Conservation (phyloP, 2,888 invertebrate species). For the Eupeodes latifasciatus region DNA sequence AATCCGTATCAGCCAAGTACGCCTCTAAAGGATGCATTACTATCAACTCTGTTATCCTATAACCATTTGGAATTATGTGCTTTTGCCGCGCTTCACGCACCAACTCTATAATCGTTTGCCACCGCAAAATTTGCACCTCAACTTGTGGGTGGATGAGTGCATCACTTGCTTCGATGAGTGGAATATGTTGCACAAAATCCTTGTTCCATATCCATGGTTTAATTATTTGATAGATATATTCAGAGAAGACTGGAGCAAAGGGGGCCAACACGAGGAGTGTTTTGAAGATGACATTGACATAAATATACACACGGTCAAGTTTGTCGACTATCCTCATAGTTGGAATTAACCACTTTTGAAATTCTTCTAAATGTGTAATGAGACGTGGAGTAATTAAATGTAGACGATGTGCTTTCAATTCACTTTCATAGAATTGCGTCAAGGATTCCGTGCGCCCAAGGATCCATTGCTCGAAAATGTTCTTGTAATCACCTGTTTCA, state of each 20-base stretch:
- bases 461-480: conserved; percentile 97
- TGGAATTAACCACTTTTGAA: conserved; percentile 98
- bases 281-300: conserved; percentile 37
- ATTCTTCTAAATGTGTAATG: conserved; percentile 95
- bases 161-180: not conserved
- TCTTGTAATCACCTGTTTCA: conserved; percentile 4
- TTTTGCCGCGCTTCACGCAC: conserved; percentile 94
- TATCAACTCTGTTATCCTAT: conserved; percentile 91
- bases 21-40: conserved; percentile 28
- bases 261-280: conserved; percentile 92
- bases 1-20: conserved; percentile 10
- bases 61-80: conserved; percentile 96
- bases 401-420: conserved; percentile 95
- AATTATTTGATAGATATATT: conserved; percentile 92
- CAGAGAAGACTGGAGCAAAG: conserved; percentile 96
- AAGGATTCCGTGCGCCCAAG: conserved; percentile 96
- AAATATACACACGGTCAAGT: not conserved
- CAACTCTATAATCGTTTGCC: conserved; percentile 96
- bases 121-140: conserved; percentile 92
- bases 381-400: conserved; percentile 96
- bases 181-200: conserved; percentile 5
- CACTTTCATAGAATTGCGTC: conserved; percentile 91
- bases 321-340: conserved; percentile 90
- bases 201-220: conserved; percentile 82
- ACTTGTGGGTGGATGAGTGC: conserved; percentile 89